A percentile compares a stretch with the other conserved stretches of the same genome.
Conservation (phyloP, 2,113 vertebrate species). For the Pseudopodoces humilis region DNA sequence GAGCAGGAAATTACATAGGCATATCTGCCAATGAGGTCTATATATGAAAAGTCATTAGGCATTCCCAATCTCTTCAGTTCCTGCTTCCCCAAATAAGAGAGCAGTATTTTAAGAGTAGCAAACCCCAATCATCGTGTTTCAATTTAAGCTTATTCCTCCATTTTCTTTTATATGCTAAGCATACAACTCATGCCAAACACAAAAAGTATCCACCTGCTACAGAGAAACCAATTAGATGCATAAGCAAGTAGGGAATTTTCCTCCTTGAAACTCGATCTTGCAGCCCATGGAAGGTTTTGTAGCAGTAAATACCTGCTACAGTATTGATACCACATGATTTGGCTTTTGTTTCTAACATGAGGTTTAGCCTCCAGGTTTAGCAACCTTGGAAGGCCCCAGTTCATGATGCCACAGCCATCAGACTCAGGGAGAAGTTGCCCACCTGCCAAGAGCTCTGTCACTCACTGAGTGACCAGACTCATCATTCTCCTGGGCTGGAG, state of each 20-base stretch:
- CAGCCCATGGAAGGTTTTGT: neutral
- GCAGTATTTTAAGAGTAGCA: neutral
- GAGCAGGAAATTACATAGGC: constrained; percentile 49
- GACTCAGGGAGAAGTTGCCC: neutral
- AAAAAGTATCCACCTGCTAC: constrained; percentile 9
- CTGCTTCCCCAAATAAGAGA: neutral
- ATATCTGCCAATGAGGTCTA: neutral
- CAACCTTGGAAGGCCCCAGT: neutral
- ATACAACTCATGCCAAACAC: neutral
- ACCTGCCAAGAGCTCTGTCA: neutral
- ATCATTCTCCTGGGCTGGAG: neutral
- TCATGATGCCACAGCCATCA: neutral
- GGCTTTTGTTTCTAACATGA: neutral
- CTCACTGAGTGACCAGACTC: fast-evolving
- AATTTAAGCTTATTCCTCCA: constrained; percentile 20
- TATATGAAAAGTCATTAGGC: constrained; percentile 40
- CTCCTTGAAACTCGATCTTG: neutral
- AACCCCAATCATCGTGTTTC: neutral
- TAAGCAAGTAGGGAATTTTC: neutral
- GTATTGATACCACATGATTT: neutral
- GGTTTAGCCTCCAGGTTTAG: neutral
- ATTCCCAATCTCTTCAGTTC: neutral
- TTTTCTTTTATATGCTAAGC: neutral
- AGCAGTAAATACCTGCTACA: neutral
- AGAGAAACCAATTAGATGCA: neutral